These are phyloP conservation scores for Cydia fagiglandana DNA, from an alignment of 1,140 invertebrate genomes.

Conservation along the genomic window DNA sequence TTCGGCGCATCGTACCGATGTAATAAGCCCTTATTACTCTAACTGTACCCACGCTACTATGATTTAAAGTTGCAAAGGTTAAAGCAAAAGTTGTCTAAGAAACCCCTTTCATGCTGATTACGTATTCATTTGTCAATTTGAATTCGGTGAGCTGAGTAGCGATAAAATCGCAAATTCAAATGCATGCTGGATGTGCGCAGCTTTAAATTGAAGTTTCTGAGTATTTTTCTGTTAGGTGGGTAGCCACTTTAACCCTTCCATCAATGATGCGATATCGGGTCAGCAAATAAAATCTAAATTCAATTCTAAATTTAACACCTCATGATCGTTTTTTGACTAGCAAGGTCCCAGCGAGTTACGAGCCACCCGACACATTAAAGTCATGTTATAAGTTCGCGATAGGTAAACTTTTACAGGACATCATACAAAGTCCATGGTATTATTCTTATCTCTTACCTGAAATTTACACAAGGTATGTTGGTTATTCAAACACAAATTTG, in stretches of 20 bases:
- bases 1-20: no score
- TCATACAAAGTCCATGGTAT: neutral
- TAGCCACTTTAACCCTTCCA: neutral
- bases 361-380: no score
- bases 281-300: no score
- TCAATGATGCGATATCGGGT: no score
- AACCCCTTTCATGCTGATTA: neutral
- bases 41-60: neutral
- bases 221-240: neutral
- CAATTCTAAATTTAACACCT: no score
- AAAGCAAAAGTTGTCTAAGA: neutral
- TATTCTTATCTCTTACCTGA: conserved; percentile 37
- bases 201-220: neutral
- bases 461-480: conserved; percentile 48
- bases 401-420: neutral
- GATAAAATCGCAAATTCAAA: conserved; percentile 10
- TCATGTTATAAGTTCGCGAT: no score
- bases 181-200: conserved; percentile 3
- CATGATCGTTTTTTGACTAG: no score
- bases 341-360: no score
- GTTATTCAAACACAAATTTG: conserved; percentile 44
- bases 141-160: neutral
- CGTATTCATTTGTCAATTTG: conserved; percentile 13
- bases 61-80: conserved; percentile 3
- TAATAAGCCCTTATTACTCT: neutral